Evolutionary conservation across 2,888 invertebrate species (phyloP).

Genomic region (Carabus problematicus): DNA sequence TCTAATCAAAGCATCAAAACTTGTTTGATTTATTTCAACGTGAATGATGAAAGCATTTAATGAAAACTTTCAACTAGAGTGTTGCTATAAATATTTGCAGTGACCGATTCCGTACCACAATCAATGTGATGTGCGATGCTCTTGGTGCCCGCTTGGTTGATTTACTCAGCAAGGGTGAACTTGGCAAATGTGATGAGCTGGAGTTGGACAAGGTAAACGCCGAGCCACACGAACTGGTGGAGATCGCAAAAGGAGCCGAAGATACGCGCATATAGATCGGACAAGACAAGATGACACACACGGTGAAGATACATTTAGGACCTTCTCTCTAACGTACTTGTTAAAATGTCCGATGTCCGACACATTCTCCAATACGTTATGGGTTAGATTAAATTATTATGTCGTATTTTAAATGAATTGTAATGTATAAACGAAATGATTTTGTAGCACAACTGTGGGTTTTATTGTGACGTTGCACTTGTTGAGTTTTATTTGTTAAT

Average conservation of each 20-base stretch:
- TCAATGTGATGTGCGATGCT: constrained; percentile 96
- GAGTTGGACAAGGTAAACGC: constrained; percentile 60
- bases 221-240: constrained; percentile 71
- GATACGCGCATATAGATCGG: constrained; percentile 48
- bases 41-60: too few relatives aligned
- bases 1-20: too few relatives aligned
- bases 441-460: constrained; percentile 23
- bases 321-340: not conserved
- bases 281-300: not conserved
- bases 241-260: constrained; percentile 56
- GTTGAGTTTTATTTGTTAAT: constrained; percentile 28
- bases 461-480: constrained; percentile 19
- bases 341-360: not conserved
- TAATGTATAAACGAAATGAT: constrained; percentile 7
- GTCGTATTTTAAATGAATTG: constrained; percentile 31
- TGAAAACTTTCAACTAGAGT: too few relatives aligned
- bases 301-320: not conserved
- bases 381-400: constrained; percentile 32
- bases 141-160: constrained; percentile 92
- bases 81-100: constrained; percentile 59
- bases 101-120: constrained; percentile 85
- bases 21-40: too few relatives aligned
- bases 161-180: constrained; percentile 79
- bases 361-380: not conserved
- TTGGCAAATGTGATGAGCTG: constrained; percentile 60